Evolutionary conservation across 2,113 vertebrate genomes (phyloP).

Genomic region (Ptyas mucosa): DNA sequence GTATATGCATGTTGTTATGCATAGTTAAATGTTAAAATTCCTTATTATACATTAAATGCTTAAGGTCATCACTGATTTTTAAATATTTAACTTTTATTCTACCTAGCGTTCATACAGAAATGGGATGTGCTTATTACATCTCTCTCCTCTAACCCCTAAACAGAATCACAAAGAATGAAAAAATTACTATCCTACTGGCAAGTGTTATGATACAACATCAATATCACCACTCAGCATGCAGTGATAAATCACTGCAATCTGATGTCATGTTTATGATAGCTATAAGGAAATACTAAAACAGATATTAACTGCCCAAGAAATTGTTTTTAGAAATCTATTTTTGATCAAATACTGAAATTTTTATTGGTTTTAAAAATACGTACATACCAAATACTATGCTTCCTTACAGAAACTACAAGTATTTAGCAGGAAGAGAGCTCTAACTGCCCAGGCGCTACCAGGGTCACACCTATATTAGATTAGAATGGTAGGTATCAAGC

Average conservation of each 20-base stretch:
- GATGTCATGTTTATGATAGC: constrained; percentile 51
- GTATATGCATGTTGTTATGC: neutral
- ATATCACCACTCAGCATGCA: constrained; percentile 39
- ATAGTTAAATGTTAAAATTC: constrained; percentile 32
- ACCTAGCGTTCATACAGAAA: constrained; percentile 66
- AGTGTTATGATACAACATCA: constrained; percentile 57
- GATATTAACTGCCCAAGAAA: constrained; percentile 52
- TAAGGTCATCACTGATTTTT: constrained; percentile 59
- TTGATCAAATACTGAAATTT: constrained; percentile 55
- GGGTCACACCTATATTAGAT: neutral
- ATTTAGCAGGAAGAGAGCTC: constrained; percentile 41
- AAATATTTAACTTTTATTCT: constrained; percentile 61
- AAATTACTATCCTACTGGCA: constrained; percentile 59
- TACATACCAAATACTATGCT: constrained; percentile 8
- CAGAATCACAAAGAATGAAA: constrained; percentile 54
- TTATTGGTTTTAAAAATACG: constrained; percentile 32
- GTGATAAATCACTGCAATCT: constrained; percentile 54
- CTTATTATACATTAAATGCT: constrained; percentile 56
- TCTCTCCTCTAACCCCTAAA: constrained; percentile 60
- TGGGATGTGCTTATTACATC: constrained; percentile 62
- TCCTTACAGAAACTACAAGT: constrained; percentile 3
- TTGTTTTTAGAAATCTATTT: constrained; percentile 62
- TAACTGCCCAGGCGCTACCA: constrained; percentile 27
- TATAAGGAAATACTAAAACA: constrained; percentile 49
- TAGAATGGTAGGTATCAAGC: constrained; percentile 5